Base-by-base conservation (phyloP, 1,140 invertebrate species). In the Vollenhovia emeryi region DNA sequence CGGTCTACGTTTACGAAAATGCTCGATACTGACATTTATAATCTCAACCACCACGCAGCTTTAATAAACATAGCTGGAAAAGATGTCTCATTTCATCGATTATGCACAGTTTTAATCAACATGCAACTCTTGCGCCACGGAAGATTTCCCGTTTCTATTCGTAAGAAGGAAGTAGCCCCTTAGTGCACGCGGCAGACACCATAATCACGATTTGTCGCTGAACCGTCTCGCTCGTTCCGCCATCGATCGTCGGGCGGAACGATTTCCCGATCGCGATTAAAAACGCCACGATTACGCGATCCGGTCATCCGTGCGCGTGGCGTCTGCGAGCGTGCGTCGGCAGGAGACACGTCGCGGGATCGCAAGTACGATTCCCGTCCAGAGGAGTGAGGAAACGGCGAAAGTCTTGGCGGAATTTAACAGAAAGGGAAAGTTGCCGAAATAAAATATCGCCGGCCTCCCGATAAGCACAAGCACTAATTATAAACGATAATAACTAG, bases 201-300 rank as follows among this genome's bases (percentile, higher is more conserved):
- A 59, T 57, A 71, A 24, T 82, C 66, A 73, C 66, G 68, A 84
- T 84, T 62, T 36, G 55, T 15, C 43, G 45, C 30, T 50, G 60
- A 82, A 59, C 50, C 48, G 27, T 48, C 30, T 60, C 73, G 50
- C 57, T 71, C 24, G 86, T 87, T 90, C 78, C 59, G 66, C 82
- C 84, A 88, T 91, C 91, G 86, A 89, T 90, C 91, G 89, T 50
- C 60, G 55, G 45, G 73, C 66, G 89, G 57, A 88, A 86, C 89
- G 86, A 86, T 85, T 90, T 91, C 84, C 71, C 86, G 84, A 79
- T 84, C 64, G 66, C 74, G 74, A 87, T 89, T 85, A 89, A 89
- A 82, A 76, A 85, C 52, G 36, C 36, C 40, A 36, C 75, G 50
- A 79, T 78, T 80, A 45, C 21, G 50, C 40, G 55, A 76, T 62